phyloP scores from a whole-genome alignment of 2,888 invertebrate species.

The Acleris cristana region DNA sequence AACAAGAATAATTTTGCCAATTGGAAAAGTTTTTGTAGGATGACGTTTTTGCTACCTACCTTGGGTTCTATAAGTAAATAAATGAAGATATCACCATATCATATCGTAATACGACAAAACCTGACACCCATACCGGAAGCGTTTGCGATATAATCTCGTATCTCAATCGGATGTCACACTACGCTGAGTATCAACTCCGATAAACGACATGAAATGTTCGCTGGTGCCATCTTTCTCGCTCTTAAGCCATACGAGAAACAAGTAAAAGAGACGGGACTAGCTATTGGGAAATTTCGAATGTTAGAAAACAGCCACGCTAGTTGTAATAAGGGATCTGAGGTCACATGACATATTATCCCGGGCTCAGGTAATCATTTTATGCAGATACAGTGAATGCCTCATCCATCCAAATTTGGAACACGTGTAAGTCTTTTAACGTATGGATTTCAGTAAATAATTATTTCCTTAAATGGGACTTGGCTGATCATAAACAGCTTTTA shows the following conservation, averaged over 20 bases:
- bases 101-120: conserved; percentile 13
- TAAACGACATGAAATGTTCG: too few relatives aligned
- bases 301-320: not conserved
- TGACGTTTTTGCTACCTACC: not conserved
- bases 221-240: too few relatives aligned
- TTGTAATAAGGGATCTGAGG: conserved; percentile 22
- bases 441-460: not conserved
- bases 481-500: not conserved
- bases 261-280: too few relatives aligned
- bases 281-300: too few relatives aligned
- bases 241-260: too few relatives aligned
- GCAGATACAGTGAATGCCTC: conserved; percentile 20
- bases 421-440: not conserved
- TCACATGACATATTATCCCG: conserved; percentile 22
- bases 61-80: too few relatives aligned
- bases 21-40: not conserved
- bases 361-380: conserved; percentile 32
- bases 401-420: conserved; percentile 13
- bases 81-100: not conserved
- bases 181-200: conserved; percentile 11
- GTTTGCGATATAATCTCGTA: conserved; percentile 23
- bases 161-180: conserved; percentile 29
- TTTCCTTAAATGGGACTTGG: too few relatives aligned
- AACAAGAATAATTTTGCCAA: not conserved
- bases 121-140: conserved; percentile 15